Base-by-base conservation (phyloP, 2,797 vertebrate species). In the Centropyge bicolor region DNA sequence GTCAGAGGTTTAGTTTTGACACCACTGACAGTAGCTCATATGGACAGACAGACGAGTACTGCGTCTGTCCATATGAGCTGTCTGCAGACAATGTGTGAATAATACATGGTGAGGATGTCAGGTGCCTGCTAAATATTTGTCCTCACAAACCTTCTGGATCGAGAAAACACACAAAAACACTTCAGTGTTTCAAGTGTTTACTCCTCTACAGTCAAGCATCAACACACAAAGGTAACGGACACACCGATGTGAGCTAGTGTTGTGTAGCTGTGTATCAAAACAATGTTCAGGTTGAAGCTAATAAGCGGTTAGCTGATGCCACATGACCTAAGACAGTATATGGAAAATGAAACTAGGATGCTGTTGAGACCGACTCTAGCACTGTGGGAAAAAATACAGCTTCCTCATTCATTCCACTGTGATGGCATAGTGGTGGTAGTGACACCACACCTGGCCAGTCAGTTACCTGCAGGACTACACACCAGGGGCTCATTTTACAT, bases 121-220 rank as follows among this genome's bases (percentile, higher is more conserved):
- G 51, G 41, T 38, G 38, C 41, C 56, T 11, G 17, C 14, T 69
- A 14, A 76, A 55, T 27, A 35, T 54, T 35, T n/a, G 22, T 6
- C 19, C 17, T 17, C 8, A n/a, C 22, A 35, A 51, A 2, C 4
- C 6, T 46, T 65, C 31, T 4, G 22, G 5, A 8, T 49, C n/a
- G 41, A 63, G 66, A 24, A 78, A 51, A 78, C 13, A 46, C 49
- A 54, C 43, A 45, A 57, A 63, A 63, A 62, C 55, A 40, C 43
- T 41, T 36, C 1, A 22, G 27, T 48, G 46, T 52, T 70, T 62
- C 48, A 51, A 65, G 68, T 65, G 68, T 78, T 71, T 51, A 36
- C 76, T 71, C 61, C 61, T 49, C 3, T 43, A 5, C 38, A 70
- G 43, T 70, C 67, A 20, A 22, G 36, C 45, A n/a, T 35, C 67